Base-by-base conservation (phyloP, 1,140 invertebrate genomes). In the Polypedilum pembai region DNA sequence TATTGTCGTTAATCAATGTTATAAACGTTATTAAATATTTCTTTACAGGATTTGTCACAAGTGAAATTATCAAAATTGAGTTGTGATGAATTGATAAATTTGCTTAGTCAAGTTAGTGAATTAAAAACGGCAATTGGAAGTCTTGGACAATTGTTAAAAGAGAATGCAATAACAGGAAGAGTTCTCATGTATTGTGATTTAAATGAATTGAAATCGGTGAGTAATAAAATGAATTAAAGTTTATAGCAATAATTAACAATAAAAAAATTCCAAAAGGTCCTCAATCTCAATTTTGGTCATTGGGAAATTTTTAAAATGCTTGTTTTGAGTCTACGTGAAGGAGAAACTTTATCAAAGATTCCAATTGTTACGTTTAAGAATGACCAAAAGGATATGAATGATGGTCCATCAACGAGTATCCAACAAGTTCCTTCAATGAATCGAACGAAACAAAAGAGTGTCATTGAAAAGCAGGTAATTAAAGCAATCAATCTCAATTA, bases 291-390 rank as follows among this genome's bases (percentile, higher is more conserved):
- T 33, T 98, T 98, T 83, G 96, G 96, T 0, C 96, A 98, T 82
- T 98, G 96, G 96, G 94, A 98, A 83, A 84, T 98, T 45, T 98
- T 98, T 79, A 90, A 92, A 77, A 87, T 94, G 78, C 83, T 92
- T 0, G 85, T 95, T 41, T 84, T 88, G 7, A 89, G 89, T 41
- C 83, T 96, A n/a, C 85, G 93, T 21, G 90, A 87, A 45, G 78
- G 84, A 40, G 87, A 93, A 80, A 85, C 89, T 45, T 88, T 88
- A 78, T 78, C 79, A 8, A 80, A 82, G 21, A 17, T 10, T 20
- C 5, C 73, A 12, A 8, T 74, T 45, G 24, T 69, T 8, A 40
- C 56, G 10, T 41, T 21, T 10, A 20, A 73, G 12, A 7, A 40
- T 40, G 73, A 73, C 15, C 66, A 41, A 18, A 73, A 74, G 21